Percentiles rank a stretch among this genome's conserved stretches.
Conservation (phyloP, 2,797 vertebrate genomes). For the Prunella strophiata region DNA sequence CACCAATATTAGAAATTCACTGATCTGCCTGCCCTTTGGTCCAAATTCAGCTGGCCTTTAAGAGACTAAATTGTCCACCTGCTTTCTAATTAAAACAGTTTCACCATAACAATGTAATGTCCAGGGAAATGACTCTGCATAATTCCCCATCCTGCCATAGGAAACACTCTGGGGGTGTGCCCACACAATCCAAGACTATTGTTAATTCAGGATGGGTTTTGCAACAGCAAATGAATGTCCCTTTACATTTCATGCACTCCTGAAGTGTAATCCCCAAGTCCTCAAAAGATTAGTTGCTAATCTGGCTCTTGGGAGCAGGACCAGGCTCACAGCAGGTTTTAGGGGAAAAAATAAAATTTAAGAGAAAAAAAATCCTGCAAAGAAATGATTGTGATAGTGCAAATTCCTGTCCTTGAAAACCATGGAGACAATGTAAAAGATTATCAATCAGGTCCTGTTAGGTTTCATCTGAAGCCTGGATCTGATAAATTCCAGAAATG, state of each 20-base stretch:
- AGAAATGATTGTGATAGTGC: neutral
- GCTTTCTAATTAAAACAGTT: constrained; percentile 15
- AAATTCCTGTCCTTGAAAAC: neutral
- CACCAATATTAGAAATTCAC: neutral
- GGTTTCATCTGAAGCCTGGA: neutral
- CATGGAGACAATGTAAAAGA: neutral
- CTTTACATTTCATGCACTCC: neutral
- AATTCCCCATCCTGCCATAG: neutral
- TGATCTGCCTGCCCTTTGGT: neutral
- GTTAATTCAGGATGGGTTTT: constrained; percentile 13
- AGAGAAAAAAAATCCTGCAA: neutral
- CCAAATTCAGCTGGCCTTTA: neutral
- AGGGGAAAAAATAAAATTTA: neutral
- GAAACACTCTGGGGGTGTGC: neutral
- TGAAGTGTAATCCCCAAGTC: neutral
- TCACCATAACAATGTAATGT: neutral
- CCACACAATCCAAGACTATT: neutral
- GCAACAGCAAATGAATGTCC: neutral
- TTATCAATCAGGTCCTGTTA: neutral
- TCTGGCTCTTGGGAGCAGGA: neutral
- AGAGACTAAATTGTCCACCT: neutral
- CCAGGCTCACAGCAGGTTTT: neutral
- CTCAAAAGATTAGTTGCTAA: neutral
- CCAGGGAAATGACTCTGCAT: constrained; percentile 49
- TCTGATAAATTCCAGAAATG: neutral